Conservation (phyloP, 2,113 vertebrate species). For the Ptyas mucosa region DNA sequence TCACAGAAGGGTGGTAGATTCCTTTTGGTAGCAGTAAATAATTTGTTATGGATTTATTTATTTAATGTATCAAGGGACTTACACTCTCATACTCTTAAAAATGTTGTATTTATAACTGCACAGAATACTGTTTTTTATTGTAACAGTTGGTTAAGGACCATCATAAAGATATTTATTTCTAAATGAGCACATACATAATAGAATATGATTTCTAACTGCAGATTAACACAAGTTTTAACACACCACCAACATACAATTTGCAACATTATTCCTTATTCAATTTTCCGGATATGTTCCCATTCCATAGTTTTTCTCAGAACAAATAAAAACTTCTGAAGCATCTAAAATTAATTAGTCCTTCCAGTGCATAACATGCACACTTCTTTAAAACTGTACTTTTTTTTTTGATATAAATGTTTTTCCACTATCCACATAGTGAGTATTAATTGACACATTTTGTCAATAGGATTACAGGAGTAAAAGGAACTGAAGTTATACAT, state of each 20-base stretch:
- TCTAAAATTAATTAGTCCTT: not conserved
- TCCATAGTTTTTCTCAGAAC: not conserved
- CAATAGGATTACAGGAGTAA: not conserved
- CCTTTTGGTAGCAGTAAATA: not conserved
- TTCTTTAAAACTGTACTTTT: not conserved
- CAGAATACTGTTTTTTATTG: not conserved
- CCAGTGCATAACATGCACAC: not conserved
- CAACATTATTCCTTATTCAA: not conserved
- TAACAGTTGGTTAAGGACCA: not conserved
- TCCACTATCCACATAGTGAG: not conserved
- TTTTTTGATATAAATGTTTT: not conserved
- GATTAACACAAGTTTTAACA: not conserved
- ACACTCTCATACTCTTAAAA: not conserved
- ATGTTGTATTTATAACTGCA: not conserved
- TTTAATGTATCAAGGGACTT: not conserved
- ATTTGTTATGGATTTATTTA: not conserved
- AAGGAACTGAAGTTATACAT: not conserved
- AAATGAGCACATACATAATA: not conserved
- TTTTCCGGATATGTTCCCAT: not conserved
- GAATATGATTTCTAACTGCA: not conserved
- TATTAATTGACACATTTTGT: not conserved
- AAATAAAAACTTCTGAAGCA: not conserved
- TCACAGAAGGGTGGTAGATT: not conserved
- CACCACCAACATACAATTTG: not conserved
- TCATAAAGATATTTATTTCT: not conserved